phyloP scores from a whole-genome alignment of 1,140 invertebrate species.

The Drosophila arawakana region DNA sequence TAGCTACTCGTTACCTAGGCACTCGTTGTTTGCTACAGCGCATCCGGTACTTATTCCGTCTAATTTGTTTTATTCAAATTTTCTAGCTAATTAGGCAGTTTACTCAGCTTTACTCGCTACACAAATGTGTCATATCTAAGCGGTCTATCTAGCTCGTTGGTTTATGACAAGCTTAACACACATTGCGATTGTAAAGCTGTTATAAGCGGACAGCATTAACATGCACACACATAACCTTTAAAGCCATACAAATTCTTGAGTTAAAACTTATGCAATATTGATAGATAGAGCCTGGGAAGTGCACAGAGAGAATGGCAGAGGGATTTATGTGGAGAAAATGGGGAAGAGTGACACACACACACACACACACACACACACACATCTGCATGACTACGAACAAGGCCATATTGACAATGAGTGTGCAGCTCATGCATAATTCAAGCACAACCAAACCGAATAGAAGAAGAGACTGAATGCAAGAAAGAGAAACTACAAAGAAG shows the following conservation, averaged over 20 bases:
- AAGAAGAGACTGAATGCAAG: not conserved
- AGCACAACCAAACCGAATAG: conserved; percentile 26
- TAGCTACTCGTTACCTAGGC: not conserved
- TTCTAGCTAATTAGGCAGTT: too few species aligned
- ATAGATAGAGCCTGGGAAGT: conserved; percentile 63
- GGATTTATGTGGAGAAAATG: not conserved
- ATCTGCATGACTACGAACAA: conserved; percentile 35
- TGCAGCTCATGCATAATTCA: conserved; percentile 76
- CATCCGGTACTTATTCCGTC: too few species aligned
- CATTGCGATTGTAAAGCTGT: conserved; percentile 18
- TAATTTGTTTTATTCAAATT: too few species aligned
- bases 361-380: conserved; percentile 8
- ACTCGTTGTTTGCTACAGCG: not conserved
- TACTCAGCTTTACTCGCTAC: not conserved
- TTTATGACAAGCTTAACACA: conserved; percentile 30
- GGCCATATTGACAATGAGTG: conserved; percentile 65
- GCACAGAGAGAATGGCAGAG: not conserved
- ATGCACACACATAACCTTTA: conserved; percentile 57
- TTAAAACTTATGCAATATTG: conserved; percentile 76
- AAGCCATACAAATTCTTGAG: conserved; percentile 72
- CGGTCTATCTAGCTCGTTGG: not conserved
- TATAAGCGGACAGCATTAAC: conserved; percentile 24
- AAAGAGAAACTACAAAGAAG: conserved; percentile 8
- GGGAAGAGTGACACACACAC: not conserved
- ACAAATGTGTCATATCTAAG: not conserved